phyloP scores from a whole-genome alignment of 2,113 vertebrate genomes.

The Zosterops hypoxanthus region DNA sequence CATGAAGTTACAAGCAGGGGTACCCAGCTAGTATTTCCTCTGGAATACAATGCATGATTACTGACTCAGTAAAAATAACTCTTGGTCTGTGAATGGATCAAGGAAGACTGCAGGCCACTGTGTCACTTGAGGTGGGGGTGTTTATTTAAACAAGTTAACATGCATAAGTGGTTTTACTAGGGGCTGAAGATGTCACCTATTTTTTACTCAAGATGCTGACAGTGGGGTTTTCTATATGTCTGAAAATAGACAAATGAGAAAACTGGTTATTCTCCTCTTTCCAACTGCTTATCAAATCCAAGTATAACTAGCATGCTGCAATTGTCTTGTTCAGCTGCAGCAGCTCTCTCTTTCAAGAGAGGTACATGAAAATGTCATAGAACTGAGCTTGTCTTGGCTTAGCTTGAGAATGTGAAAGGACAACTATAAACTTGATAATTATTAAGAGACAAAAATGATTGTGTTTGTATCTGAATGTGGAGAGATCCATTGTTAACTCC shows the following conservation, averaged over 20 bases:
- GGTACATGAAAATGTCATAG: neutral
- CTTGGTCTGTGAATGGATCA: slow-evolving; percentile 16
- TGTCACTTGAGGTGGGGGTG: slow-evolving; percentile 62
- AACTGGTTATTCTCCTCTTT: slow-evolving; percentile 2
- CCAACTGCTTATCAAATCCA: neutral
- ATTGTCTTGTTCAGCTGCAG: slow-evolving; percentile 49
- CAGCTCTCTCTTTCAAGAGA: slow-evolving; percentile 34
- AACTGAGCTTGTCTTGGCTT: slow-evolving; percentile 25
- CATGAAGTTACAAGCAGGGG: slow-evolving; percentile 90
- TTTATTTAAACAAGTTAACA: slow-evolving; percentile 53
- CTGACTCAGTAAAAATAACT: slow-evolving; percentile 20
- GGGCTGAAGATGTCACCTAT: slow-evolving; percentile 39
- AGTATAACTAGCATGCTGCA: slow-evolving; percentile 46
- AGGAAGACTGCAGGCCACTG: slow-evolving; percentile 57
- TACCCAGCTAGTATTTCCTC: slow-evolving; percentile 92
- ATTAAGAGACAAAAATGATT: neutral
- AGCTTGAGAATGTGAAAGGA: slow-evolving; percentile 20
- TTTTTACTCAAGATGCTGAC: slow-evolving; percentile 52
- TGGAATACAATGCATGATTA: slow-evolving; percentile 89
- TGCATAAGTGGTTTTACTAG: slow-evolving; percentile 43
- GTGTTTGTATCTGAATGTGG: neutral
- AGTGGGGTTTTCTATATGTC: slow-evolving; percentile 45
- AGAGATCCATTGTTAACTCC: neutral
- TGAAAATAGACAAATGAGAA: neutral
- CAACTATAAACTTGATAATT: neutral